Conservation (phyloP, 2,797 vertebrate species). For the Orientallactaga sibirica region DNA sequence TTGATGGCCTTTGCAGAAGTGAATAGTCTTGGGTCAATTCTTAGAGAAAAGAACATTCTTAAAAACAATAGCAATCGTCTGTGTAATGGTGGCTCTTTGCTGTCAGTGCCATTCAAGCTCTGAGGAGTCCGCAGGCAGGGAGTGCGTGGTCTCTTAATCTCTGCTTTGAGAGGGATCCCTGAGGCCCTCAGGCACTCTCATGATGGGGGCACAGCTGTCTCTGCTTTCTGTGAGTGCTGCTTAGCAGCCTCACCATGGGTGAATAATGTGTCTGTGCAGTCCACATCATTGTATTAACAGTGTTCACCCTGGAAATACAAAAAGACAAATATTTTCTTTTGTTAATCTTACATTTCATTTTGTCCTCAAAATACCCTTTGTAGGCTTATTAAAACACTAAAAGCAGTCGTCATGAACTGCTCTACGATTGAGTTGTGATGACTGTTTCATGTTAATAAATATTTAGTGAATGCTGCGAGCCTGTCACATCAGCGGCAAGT, state of each 20-base stretch:
- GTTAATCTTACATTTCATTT: slow-evolving; percentile 40
- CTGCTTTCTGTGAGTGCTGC: slow-evolving; percentile 46
- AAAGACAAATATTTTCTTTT: slow-evolving; percentile 65
- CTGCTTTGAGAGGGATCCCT: slow-evolving; percentile 71
- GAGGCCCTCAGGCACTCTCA: slow-evolving; percentile 52
- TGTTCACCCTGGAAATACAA: slow-evolving; percentile 52
- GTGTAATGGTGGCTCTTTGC: neutral
- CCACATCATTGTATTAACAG: slow-evolving; percentile 34
- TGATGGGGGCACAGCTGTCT: slow-evolving; percentile 68
- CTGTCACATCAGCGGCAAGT: neutral
- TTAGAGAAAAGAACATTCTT: slow-evolving; percentile 44
- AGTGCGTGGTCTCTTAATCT: slow-evolving; percentile 76
- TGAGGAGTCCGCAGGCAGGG: slow-evolving; percentile 1
- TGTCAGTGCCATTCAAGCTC: slow-evolving; percentile 50
- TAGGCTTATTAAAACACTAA: slow-evolving; percentile 41
- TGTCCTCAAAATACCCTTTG: slow-evolving; percentile 38
- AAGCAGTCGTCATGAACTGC: neutral
- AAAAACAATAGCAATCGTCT: slow-evolving; percentile 35
- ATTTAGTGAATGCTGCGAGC: slow-evolving; percentile 18
- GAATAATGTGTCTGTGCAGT: slow-evolving; percentile 59
- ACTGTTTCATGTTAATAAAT: slow-evolving; percentile 40
- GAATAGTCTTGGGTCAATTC: slow-evolving; percentile 31
- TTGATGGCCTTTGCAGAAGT: slow-evolving; percentile 40
- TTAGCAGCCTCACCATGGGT: slow-evolving; percentile 5
- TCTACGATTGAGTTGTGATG: slow-evolving; percentile 2